Evolutionary conservation across 2,888 invertebrate species (phyloP).

Genomic region (Cryptus armator): DNA sequence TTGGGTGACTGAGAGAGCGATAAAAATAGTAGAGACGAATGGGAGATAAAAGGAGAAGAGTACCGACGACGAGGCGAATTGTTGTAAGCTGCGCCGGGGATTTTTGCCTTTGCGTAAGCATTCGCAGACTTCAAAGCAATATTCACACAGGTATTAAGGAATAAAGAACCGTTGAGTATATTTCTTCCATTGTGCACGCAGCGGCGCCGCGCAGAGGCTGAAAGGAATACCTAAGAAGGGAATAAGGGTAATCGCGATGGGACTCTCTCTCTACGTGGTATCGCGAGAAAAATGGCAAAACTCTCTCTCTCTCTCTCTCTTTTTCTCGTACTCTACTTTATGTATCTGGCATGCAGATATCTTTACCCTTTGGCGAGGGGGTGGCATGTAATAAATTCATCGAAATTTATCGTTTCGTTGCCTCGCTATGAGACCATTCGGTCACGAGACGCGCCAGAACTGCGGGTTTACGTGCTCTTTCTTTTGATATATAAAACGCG

Average conservation of each 20-base stretch:
- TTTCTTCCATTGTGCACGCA: conserved; percentile 7
- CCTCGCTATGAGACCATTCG: conserved; percentile 59
- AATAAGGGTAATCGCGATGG: neutral
- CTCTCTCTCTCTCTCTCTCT: neutral
- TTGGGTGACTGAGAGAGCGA: neutral
- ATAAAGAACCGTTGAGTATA: neutral
- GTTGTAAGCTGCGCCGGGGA: neutral
- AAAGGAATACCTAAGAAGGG: conserved; percentile 11
- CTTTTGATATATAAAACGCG: neutral
- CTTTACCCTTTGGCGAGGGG: conserved; percentile 13
- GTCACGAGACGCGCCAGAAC: conserved; percentile 49
- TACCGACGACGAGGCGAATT: neutral
- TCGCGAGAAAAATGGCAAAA: conserved; percentile 9
- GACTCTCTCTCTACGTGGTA: neutral
- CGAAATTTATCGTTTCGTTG: conserved; percentile 69
- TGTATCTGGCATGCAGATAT: conserved; percentile 60
- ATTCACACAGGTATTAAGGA: conserved; percentile 1
- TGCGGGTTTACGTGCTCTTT: conserved; percentile 16
- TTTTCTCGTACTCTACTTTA: neutral
- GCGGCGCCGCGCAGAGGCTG: neutral
- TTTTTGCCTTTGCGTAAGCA: conserved; percentile 10
- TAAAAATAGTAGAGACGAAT: neutral
- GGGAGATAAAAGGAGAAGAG: neutral
- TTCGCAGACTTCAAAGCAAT: conserved; percentile 8
- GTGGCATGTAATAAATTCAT: conserved; percentile 69